phyloP scores from a whole-genome alignment of 2,888 invertebrate genomes.

The Epinotia demarniana region DNA sequence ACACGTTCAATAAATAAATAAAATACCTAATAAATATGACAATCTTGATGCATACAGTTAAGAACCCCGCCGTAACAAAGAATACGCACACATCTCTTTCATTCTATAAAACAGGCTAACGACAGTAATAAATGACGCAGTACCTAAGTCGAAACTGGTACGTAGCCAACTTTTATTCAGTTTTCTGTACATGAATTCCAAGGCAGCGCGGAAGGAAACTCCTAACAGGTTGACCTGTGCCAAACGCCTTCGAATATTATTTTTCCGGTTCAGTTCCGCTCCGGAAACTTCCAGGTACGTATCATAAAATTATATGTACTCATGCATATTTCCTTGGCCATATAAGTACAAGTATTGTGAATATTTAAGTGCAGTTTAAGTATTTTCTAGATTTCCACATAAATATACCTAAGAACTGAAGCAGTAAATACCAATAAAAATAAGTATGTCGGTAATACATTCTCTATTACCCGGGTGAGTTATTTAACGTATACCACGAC shows the following conservation, averaged over 20 bases:
- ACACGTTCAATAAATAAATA: no score
- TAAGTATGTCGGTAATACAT: no score
- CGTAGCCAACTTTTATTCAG: constrained; percentile 20
- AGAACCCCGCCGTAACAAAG: no score
- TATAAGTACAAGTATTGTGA: background rate
- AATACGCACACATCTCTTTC: background rate
- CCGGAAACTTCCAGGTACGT: background rate
- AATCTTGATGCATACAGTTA: no score
- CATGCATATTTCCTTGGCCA: background rate
- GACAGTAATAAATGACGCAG: background rate
- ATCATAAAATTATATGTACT: background rate
- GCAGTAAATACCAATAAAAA: no score
- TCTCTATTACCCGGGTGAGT: no score
- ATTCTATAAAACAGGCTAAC: background rate
- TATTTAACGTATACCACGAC: no score
- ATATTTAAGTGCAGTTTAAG: background rate
- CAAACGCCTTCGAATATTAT: constrained; percentile 25
- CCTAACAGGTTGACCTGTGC: constrained; percentile 24
- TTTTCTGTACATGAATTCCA: constrained; percentile 14
- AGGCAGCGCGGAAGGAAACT: constrained; percentile 27
- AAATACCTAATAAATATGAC: no score
- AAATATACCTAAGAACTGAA: no score
- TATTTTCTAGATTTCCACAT: no score
- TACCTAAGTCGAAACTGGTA: constrained; percentile 2
- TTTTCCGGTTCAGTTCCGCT: constrained; percentile 2